Base-by-base conservation (phyloP, 2,113 vertebrate genomes). In the Scomber scombrus region DNA sequence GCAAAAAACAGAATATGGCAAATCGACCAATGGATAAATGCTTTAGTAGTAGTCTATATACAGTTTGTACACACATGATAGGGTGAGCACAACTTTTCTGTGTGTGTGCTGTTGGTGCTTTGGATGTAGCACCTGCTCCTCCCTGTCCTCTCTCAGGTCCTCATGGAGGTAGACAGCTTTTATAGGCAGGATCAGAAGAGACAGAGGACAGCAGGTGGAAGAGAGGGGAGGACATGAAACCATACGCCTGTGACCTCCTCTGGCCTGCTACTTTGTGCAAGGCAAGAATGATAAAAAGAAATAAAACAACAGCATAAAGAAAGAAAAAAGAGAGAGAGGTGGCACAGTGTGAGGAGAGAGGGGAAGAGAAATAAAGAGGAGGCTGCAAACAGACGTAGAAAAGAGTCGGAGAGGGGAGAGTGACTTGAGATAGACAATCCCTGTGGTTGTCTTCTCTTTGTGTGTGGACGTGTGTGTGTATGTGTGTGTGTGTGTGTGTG, bases 401-500 rank as follows among this genome's bases (percentile, higher is more conserved):
- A 73, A 18, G 31, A 10, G 46, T 57, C 63, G n/a, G n/a, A 80
- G n/a, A 55, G 54, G 58, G 29, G 21, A 76, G 46, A 72, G 73
- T 68, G 54, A 82, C 74, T 82, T 80, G 64, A 78, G 81, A 85
- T 78, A 85, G 77, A 73, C 51, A 21, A 54, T 85, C 82, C 79
- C 85, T 78, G 31, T 71, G 69, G 82, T 69, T 70, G 66, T 66
- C 64, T 60, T 15, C 6, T 0, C 34, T 72, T 34, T 34, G 51
- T 75, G 31, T 40, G 34, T 40, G 34, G 52, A 50, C 72, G 67
- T 66, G 46, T 61, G 51, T 71, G 65, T 63, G 57, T 56, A 47
- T 70, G 14, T 55, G 63, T 73, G 46, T 34, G 46, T 69, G 62
- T 52, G 45, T 56, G 57, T 65, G 54, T 49, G 75, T 34, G 51